Evolutionary conservation across 2,888 invertebrate genomes (phyloP), one percentile per base, ranked within the genome.

Genomic region (Yponomeuta evonymella): DNA sequence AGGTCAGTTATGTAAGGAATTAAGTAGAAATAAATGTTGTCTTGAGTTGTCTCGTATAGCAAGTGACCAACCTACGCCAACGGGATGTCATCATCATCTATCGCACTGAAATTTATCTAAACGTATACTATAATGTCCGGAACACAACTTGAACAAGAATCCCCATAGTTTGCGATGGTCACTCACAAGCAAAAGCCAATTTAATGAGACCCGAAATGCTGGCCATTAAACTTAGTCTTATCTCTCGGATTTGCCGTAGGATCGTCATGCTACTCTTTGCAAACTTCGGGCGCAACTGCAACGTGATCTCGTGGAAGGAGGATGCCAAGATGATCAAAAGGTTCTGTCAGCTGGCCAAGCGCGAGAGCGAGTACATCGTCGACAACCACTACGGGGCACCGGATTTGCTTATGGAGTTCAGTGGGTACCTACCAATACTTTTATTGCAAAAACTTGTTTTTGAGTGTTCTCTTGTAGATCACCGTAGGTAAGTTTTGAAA

Each of bases 321-420:
- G 87, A 87, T 71, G 73, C 70, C 48, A 69, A 67, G 48, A 58
- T 80, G 23, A 72, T 74, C 2, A 71, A 76, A 5, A 73, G 71
- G 2, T 76, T 78, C 29, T 86, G 84, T 67, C 67, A 73, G 1
- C 76, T 69, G 2, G 75, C 78, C 2, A 82, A 76, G 70, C 73
- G 75, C 10, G 86, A 87, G 73, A 78, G 78, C 0, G 73, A 79
- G 51, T 84, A 77, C 72, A 84, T 85, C 5, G 79, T 77, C 2
- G 15, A 12, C 0, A 75, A 81, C 67, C 72, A 74, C 2, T 85
- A 76, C 70, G 62, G 64, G 29, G 11, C 75, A 5, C 72, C 76
- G 0, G 86, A 87, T 73, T 75, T 88, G 30, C 72, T 88, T 63
- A 71, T 83, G 72, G 86, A 87, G 77, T 78, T 83, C 33, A 82